Evolutionary conservation across 2,888 invertebrate species (phyloP), one percentile per base, ranked within the genome.

Genomic region (Eupithecia subfuscata): DNA sequence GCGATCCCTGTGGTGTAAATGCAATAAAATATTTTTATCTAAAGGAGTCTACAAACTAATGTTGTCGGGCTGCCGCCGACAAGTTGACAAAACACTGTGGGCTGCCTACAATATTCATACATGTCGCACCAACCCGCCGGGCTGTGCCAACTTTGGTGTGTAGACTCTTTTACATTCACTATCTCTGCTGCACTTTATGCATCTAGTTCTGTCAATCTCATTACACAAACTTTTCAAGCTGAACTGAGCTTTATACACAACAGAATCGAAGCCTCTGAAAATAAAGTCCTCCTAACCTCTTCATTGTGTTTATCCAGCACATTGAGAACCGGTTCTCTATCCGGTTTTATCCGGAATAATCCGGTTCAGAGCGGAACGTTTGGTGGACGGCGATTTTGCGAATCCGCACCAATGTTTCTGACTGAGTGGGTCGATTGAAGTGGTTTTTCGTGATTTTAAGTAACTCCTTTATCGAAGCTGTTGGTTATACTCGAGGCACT

Each of bases 261-360:
- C 56, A 56, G 56, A 56, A 56, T 56, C 63, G 16, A 64, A 64
- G 64, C 34, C 64, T 14, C 25, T 60, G 25, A 60, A 25, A 60
- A 60, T 60, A 67, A 67, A 67, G 37, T 37, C 40, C 65, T 40
- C 18, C 8, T 40, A 37, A 67, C 65, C 65, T 37, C 43, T 43
- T 45, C 67, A 70, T 75, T 71, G 67, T 75, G 52, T 75, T 71
- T 75, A 74, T 74, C 72, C 73, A 52, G 76, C 64, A 71, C 70
- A 75, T 74, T 68, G 69, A 25, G 70, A 76, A 78, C 79, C 78
- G 73, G 78, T 78, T 72, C 18, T 72, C 52, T 80, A 80, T 82
- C 82, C 80, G 79, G 85, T 78, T 84, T 85, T 83, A 87, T 85
- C 85, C 81, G 77, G 82, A 77, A 73, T 87, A 86, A 87, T 88